Percentiles rank a stretch among this genome's conserved stretches.
These are phyloP conservation scores for Zelleria hepariella DNA, from an alignment of 2,888 invertebrate genomes.

Conservation along the genomic window DNA sequence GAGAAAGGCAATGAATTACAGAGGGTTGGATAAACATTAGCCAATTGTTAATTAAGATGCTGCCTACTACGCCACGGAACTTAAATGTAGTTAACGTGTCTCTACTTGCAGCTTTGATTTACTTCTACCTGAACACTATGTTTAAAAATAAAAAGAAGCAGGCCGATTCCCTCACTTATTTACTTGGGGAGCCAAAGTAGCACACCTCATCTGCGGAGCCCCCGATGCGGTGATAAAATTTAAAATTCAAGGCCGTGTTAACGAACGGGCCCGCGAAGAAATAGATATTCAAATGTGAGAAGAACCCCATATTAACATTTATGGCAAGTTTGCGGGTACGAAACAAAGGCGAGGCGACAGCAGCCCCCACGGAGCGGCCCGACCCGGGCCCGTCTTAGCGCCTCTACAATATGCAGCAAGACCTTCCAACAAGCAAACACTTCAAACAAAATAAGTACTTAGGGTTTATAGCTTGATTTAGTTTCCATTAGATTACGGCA, in stretches of 20 bases:
- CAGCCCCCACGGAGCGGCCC: conserved; percentile 31
- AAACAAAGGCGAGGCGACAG: conserved; percentile 51
- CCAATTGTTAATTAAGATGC: conserved; percentile 8
- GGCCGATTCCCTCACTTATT: conserved; percentile 44
- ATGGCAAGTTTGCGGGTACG: conserved; percentile 70
- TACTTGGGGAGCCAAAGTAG: conserved; percentile 63
- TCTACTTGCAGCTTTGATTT: not conserved
- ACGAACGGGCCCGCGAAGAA: conserved; percentile 72
- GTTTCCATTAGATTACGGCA: not conserved
- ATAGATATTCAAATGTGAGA: conserved; percentile 72
- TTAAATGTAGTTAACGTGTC: conserved; percentile 3
- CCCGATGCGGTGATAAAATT: conserved; percentile 68
- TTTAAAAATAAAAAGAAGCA: conserved; percentile 1
- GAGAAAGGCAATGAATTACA: not conserved
- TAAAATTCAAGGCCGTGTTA: conserved; percentile 73
- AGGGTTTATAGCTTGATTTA: not conserved
- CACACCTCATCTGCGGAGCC: conserved; percentile 65
- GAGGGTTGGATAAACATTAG: not conserved
- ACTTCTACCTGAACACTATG: not conserved
- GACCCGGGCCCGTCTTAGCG: conserved; percentile 10
- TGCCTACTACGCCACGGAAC: conserved; percentile 3
- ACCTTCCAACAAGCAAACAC: not conserved
- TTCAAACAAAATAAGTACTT: not conserved
- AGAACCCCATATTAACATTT: conserved; percentile 72
- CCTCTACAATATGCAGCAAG: conserved; percentile 5